Evolutionary conservation across 2,888 invertebrate genomes (phyloP).

Genomic region (Nomada hirtipes): DNA sequence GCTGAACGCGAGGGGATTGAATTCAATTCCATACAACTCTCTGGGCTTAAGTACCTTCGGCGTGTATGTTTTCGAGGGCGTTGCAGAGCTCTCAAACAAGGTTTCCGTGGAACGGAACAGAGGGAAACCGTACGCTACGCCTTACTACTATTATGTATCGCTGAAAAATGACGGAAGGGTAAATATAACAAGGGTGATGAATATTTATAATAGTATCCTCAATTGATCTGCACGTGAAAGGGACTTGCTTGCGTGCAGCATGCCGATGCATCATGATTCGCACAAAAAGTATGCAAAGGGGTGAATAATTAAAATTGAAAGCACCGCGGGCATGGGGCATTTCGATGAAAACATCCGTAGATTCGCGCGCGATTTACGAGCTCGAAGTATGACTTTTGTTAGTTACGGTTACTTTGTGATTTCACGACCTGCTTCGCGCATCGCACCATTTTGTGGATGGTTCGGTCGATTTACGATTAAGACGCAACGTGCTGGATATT

Average conservation of each 20-base stretch:
- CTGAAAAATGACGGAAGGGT: slow-evolving; percentile 68
- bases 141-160: slow-evolving; percentile 51
- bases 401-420: slow-evolving; percentile 64
- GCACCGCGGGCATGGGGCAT: slow-evolving; percentile 4
- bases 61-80: slow-evolving; percentile 48
- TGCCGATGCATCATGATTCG: slow-evolving; percentile 49
- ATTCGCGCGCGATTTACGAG: slow-evolving; percentile 68
- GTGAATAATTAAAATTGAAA: slow-evolving; percentile 47
- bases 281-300: slow-evolving; percentile 18
- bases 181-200: slow-evolving; percentile 74
- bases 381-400: slow-evolving; percentile 60
- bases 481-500: background rate
- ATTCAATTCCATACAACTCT: slow-evolving; percentile 51
- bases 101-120: slow-evolving; percentile 52
- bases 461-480: slow-evolving; percentile 8
- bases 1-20: slow-evolving; percentile 40
- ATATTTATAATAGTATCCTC: slow-evolving; percentile 72
- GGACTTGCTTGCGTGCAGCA: slow-evolving; percentile 42
- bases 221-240: slow-evolving; percentile 49
- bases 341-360: slow-evolving; percentile 28
- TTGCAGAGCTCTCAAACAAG: slow-evolving; percentile 48
- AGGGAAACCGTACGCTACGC: slow-evolving; percentile 55
- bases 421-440: slow-evolving; percentile 37
- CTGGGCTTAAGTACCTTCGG: slow-evolving; percentile 35
- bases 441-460: background rate